Evolutionary conservation across 2,113 vertebrate genomes (phyloP).

Genomic region (Rafetus swinhoei): DNA sequence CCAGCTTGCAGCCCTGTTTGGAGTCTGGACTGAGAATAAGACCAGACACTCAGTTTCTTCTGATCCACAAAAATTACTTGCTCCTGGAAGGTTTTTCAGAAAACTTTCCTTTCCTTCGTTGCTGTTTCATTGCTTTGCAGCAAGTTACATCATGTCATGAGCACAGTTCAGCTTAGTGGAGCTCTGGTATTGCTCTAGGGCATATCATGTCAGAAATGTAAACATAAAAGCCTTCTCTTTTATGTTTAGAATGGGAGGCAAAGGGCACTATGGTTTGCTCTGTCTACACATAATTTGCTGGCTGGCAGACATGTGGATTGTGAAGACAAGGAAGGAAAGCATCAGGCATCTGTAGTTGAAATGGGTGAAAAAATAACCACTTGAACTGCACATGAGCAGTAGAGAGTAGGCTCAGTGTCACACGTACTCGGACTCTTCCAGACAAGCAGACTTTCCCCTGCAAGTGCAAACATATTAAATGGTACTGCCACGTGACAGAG

Average conservation of each 20-base stretch:
- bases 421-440: neutral
- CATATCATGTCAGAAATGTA: slow-evolving; percentile 58
- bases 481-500: neutral
- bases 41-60: slow-evolving; percentile 18
- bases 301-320: neutral
- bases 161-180: slow-evolving; percentile 48
- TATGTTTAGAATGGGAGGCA: neutral
- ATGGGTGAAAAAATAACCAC: neutral
- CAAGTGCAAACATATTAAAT: neutral
- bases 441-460: neutral
- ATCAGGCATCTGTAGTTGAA: neutral
- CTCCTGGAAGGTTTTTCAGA: slow-evolving; percentile 59
- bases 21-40: neutral
- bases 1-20: neutral
- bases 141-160: slow-evolving; percentile 56
- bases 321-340: neutral
- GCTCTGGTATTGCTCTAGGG: slow-evolving; percentile 55
- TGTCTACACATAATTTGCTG: slow-evolving; percentile 17
- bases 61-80: slow-evolving; percentile 42
- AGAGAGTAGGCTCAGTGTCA: neutral
- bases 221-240: slow-evolving; percentile 46
- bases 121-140: slow-evolving; percentile 34
- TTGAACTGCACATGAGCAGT: neutral
- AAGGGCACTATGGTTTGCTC: neutral
- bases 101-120: slow-evolving; percentile 55